These are phyloP conservation scores for Tarsius wallacei DNA, from an alignment of 2,797 vertebrate species.

Conservation along the genomic window DNA sequence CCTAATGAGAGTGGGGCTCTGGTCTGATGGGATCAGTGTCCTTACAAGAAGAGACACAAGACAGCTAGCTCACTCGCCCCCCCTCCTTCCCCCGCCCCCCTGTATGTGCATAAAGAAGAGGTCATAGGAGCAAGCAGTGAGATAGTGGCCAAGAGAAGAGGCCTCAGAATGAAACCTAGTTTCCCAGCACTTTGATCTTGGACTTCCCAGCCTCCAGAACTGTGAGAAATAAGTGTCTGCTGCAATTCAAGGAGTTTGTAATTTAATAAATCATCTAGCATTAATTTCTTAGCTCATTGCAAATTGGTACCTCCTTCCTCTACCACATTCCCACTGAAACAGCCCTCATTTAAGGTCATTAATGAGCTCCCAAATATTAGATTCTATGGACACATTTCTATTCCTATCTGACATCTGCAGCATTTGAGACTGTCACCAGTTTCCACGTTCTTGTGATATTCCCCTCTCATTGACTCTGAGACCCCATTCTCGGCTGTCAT, in stretches of 20 bases:
- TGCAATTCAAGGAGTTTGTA: not conserved
- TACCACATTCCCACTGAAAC: not conserved
- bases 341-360: not conserved
- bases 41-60: not conserved
- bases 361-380: not conserved
- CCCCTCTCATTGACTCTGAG: not conserved
- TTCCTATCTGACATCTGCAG: not conserved
- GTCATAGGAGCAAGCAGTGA: not conserved
- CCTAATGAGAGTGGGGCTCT: not conserved
- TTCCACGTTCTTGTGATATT: not conserved
- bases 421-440: not conserved
- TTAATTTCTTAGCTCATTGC: not conserved
- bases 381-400: not conserved
- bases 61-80: no score
- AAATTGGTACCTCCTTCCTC: not conserved
- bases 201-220: not conserved
- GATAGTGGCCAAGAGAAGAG: not conserved
- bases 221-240: not conserved
- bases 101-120: not conserved
- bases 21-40: not conserved
- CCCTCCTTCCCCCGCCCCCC: not conserved
- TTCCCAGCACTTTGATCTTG: not conserved
- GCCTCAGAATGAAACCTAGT: not conserved
- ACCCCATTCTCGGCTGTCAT: not conserved
- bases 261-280: not conserved